These are phyloP conservation scores for Dynastes tityus DNA, from an alignment of 2,888 invertebrate genomes.

Conservation along the genomic window DNA sequence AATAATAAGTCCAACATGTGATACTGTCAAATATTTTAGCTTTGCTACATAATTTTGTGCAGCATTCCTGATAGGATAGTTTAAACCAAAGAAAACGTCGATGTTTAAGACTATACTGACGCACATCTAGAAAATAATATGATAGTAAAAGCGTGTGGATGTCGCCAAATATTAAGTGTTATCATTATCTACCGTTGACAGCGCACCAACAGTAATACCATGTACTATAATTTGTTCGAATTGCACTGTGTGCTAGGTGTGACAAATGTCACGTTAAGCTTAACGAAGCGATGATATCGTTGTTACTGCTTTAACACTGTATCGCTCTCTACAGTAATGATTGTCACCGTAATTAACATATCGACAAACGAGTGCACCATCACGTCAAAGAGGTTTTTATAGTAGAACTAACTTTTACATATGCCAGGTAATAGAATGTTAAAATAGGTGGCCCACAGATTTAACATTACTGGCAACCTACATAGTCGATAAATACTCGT, in stretches of 20 bases:
- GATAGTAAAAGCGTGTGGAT: background rate
- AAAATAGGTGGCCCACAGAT: too few species aligned
- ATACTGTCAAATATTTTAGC: too few species aligned
- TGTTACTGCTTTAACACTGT: background rate
- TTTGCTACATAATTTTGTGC: background rate
- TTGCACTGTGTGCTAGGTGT: background rate
- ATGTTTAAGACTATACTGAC: background rate
- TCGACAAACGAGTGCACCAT: background rate
- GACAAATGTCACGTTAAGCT: background rate
- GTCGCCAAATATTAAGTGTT: background rate
- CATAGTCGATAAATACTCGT: too few species aligned
- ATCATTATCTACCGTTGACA: background rate
- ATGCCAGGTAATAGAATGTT: background rate
- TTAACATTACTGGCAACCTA: too few species aligned
- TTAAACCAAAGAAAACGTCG: background rate
- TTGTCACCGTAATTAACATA: background rate
- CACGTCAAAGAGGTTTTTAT: background rate
- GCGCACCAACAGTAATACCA: background rate
- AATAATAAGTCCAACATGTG: too few species aligned
- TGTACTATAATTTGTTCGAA: background rate
- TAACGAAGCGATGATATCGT: background rate
- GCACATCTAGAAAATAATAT: background rate
- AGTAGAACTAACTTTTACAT: background rate
- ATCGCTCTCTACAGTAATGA: background rate
- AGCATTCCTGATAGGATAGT: background rate